Conservation (phyloP, 2,888 invertebrate species). For the Clepsis dumicolana region DNA sequence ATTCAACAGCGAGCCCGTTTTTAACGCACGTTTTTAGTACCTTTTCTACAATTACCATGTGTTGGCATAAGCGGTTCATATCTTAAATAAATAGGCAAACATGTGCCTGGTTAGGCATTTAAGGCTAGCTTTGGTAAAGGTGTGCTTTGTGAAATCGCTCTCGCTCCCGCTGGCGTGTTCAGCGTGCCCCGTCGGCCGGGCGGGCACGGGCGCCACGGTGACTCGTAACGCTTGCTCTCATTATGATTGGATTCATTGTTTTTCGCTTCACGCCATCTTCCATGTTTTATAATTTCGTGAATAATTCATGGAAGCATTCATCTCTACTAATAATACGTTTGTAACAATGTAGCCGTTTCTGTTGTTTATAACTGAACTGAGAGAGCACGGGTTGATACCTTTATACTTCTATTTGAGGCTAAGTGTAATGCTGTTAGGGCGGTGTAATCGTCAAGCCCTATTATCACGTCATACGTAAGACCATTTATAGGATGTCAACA, state of each 20-base stretch:
- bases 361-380: constrained; percentile 23
- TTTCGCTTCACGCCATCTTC: constrained; percentile 62
- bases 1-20: constrained; percentile 14
- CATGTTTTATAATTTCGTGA: constrained; percentile 63
- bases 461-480: constrained; percentile 12
- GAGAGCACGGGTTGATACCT: not conserved
- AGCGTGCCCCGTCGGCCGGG: not conserved
- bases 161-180: constrained; percentile 15
- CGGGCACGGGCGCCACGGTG: constrained; percentile 41
- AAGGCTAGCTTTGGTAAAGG: not conserved
- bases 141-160: not conserved
- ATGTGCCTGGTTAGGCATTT: not conserved
- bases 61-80: constrained; percentile 2
- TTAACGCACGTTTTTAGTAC: constrained; percentile 7
- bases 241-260: constrained; percentile 68
- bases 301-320: constrained; percentile 60
- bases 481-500: not conserved
- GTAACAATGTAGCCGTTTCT: constrained; percentile 21
- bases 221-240: constrained; percentile 52
- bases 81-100: not conserved
- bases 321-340: constrained; percentile 44
- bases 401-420: not conserved
- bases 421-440: not conserved
- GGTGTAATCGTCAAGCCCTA: not conserved
- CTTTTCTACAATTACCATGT: not conserved